Evolutionary conservation across 1,140 invertebrate genomes (phyloP), one percentile per base, ranked within the genome.

Genomic region (Mya arenaria): DNA sequence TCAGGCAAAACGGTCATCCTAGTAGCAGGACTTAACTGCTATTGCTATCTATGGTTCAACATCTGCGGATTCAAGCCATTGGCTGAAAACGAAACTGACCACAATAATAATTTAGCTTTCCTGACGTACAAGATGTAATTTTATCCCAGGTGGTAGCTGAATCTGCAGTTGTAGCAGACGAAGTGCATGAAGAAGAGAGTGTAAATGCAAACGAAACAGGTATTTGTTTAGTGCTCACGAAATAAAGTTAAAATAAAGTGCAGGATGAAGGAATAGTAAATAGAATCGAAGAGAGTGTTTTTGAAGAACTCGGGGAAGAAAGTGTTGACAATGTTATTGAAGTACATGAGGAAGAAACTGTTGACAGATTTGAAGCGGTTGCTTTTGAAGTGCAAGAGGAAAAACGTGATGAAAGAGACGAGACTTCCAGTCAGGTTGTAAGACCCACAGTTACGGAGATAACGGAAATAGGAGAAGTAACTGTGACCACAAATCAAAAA

Each of bases 391-490:
- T 58, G n/a, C 6, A 58, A n/a, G 55, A 58, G n/a, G 55, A 58
- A 8, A 58, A 28, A 58, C 6, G 6, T 8, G 55, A 58, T 8
- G 55, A 58, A 8, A 58, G 55, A 28, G 55, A 58, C n/a, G 55
- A 58, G 6, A 58, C 55, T 8, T n/a, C 30, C 6, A 28, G 55
- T 58, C n/a, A 23, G 6, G 55, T 8, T n/a, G 55, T 8, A 58
- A 28, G 6, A n/a, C n/a, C n/a, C n/a, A 58, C n/a, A 8, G 55
- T 8, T 8, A 58, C n/a, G n/a, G n/a, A 6, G n/a, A 8, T 58
- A 8, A 5, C n/a, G 30, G 55, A 58, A 58, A 58, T 58, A 58
- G 55, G 55, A 58, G 55, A 58, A 58, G 55, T 58, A 6, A 58
- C 55, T 58, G 6, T 58, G 6, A 23, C 55, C n/a, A 8, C 55